phyloP scores from a whole-genome alignment of 2,797 vertebrate species.

The Calcarius lapponicus region DNA sequence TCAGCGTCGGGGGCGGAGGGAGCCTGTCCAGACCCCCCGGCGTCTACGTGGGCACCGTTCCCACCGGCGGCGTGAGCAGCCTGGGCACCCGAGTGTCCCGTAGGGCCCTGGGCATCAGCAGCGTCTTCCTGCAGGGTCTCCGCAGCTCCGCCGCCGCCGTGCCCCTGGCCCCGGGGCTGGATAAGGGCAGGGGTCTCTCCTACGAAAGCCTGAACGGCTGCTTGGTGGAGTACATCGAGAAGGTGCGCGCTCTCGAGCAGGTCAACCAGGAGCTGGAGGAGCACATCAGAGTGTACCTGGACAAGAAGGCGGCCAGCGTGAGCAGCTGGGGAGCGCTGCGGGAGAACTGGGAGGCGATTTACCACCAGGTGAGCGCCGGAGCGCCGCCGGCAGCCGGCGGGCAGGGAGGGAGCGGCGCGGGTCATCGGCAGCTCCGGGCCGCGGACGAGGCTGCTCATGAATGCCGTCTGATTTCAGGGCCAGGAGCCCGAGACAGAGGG shows the following conservation, averaged over 20 bases:
- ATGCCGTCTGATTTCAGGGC: background rate
- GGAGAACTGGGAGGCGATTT: constrained; percentile 88
- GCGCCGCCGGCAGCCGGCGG: background rate
- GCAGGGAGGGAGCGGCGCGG: background rate
- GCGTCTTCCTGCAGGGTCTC: constrained; percentile 90
- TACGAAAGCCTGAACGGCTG: constrained; percentile 82
- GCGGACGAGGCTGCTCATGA: background rate
- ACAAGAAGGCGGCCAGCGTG: constrained; percentile 82
- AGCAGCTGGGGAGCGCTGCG: constrained; percentile 83
- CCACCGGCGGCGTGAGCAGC: constrained; percentile 72
- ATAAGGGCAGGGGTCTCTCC: constrained; percentile 56
- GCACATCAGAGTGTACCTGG: constrained; percentile 85
- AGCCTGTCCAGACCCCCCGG: constrained; percentile 66
- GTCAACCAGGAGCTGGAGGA: constrained; percentile 91
- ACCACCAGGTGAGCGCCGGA: constrained; percentile 83
- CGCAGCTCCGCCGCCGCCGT: constrained; percentile 81
- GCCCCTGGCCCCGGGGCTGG: constrained; percentile 70
- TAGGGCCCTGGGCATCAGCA: constrained; percentile 91
- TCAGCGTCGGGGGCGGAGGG: constrained; percentile 45
- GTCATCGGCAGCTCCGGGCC: background rate
- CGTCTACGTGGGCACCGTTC: constrained; percentile 77
- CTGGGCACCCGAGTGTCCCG: constrained; percentile 87
- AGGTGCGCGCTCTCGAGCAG: constrained; percentile 87
- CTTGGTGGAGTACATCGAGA: constrained; percentile 91
- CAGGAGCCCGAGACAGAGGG: background rate